These are phyloP conservation scores for Agrochola macilenta DNA, from an alignment of 2,888 invertebrate species.

Conservation along the genomic window DNA sequence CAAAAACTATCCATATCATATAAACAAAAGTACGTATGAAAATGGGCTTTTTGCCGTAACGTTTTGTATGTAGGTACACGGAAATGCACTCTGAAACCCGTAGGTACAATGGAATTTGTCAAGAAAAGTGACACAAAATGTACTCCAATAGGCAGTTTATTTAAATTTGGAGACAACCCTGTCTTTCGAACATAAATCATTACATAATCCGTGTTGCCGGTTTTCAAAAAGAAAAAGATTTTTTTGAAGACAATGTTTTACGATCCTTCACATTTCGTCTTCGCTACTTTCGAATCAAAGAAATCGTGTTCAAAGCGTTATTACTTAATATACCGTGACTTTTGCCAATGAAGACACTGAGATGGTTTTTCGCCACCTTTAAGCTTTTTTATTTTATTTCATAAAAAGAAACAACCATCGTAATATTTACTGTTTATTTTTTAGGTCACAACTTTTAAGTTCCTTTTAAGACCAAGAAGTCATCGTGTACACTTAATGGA, in stretches of 20 bases:
- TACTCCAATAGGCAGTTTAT: constrained; percentile 36
- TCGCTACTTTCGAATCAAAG: constrained; percentile 15
- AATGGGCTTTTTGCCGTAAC: constrained; percentile 12
- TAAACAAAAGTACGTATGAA: not conserved
- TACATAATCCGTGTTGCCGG: not conserved
- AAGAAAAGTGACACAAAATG: constrained; percentile 43
- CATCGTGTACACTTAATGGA: not conserved
- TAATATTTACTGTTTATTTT: not conserved
- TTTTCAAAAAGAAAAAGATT: constrained; percentile 12
- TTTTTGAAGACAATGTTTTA: constrained; percentile 17
- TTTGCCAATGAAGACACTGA: constrained; percentile 25
- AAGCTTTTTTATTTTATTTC: not conserved
- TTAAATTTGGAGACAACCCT: constrained; percentile 47
- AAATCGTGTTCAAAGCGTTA: constrained; percentile 20
- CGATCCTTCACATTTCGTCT: not conserved
- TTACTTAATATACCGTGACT: constrained; percentile 29
- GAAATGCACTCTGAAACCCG: constrained; percentile 50
- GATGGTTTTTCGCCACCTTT: not conserved
- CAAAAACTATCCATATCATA: not conserved
- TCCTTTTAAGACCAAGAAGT: not conserved
- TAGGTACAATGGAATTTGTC: constrained; percentile 34
- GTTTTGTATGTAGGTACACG: constrained; percentile 29
- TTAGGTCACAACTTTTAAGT: not conserved
- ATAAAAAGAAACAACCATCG: not conserved
- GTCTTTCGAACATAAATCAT: constrained; percentile 46